Base-by-base conservation (phyloP, 2,888 invertebrate genomes). In the Cerceris rybyensis region DNA sequence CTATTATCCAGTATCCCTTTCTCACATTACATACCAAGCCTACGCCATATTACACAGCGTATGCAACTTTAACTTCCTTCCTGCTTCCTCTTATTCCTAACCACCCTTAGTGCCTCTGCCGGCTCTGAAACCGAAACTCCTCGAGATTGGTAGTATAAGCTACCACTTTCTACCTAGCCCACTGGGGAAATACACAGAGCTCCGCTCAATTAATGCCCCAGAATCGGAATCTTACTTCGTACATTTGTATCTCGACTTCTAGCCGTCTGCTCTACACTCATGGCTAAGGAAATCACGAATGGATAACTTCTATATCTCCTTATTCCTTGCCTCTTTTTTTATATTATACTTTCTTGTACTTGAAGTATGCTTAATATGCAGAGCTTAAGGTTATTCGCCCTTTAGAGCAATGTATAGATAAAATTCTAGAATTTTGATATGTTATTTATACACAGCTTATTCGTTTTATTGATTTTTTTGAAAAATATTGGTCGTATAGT, bases 201-300 rank as follows among this genome's bases (percentile, higher is more conserved):
- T 73, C 78, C 77, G 87, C 84, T 88, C 91, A 91, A 91, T 92
- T 91, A 91, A 91, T 91, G 88, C 87, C 84, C 72, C 80, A 84
- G 74, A 89, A 91, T 92, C 89, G 91, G 86, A 90, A 91, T 91
- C 90, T 92, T 90, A 90, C 91, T 90, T 88, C 85, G 87, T 78
- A 86, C 82, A 86, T 80, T 84, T 78, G 75, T 86, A 79, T 78
- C 71, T 63, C 72, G 80, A 80, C 68, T 83, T 67, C 63, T 70
- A 49, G 55, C 60, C 65, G 58, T 7, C 57, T 73, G 71, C 65
- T 63, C 61, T 16, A 41, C 41, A 60, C 67, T 76, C 75, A 74
- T 74, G 65, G 66, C 59, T 67, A 74, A 78, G 83, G 80, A 88
- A 91, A 90, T 90, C 88, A 87, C 88, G 86, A 91, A 91, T 91